Percentiles rank a stretch among this genome's conserved stretches.
These are phyloP conservation scores for Craterocephalus amniculus DNA, from an alignment of 2,797 vertebrate genomes.

Conservation along the genomic window DNA sequence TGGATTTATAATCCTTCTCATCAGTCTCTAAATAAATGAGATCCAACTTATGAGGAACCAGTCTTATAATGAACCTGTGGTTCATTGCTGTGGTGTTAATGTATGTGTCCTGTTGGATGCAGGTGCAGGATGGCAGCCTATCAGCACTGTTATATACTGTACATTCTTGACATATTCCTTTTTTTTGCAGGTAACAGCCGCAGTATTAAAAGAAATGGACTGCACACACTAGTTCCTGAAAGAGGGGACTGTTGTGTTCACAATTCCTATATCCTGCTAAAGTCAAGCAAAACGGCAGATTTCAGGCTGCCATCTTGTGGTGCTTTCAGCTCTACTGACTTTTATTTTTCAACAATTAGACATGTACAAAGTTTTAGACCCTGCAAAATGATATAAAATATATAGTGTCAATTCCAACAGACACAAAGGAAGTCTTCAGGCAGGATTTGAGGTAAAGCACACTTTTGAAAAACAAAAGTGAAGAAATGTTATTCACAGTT, in stretches of 20 bases:
- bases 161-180: too few species aligned
- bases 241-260: too few species aligned
- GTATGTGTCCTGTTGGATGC: too few species aligned
- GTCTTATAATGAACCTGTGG: too few species aligned
- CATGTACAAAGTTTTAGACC: background rate
- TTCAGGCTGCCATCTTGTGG: conserved; percentile 58
- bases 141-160: too few species aligned
- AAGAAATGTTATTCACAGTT: background rate
- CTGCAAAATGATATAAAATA: background rate
- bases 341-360: background rate
- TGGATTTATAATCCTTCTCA: too few species aligned
- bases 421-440: background rate
- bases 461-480: background rate
- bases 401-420: background rate
- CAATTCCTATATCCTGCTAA: background rate
- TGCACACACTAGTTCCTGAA: too few species aligned
- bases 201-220: too few species aligned
- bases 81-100: background rate
- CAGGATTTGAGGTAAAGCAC: background rate
- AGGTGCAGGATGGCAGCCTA: too few species aligned
- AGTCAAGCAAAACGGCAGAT: background rate
- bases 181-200: too few species aligned
- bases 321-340: background rate
- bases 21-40: too few species aligned
- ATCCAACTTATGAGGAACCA: too few species aligned